Evolutionary conservation across 2,113 vertebrate species (phyloP), one percentile per base, ranked within the genome.

Genomic region (Forbesichthys agassizii): DNA sequence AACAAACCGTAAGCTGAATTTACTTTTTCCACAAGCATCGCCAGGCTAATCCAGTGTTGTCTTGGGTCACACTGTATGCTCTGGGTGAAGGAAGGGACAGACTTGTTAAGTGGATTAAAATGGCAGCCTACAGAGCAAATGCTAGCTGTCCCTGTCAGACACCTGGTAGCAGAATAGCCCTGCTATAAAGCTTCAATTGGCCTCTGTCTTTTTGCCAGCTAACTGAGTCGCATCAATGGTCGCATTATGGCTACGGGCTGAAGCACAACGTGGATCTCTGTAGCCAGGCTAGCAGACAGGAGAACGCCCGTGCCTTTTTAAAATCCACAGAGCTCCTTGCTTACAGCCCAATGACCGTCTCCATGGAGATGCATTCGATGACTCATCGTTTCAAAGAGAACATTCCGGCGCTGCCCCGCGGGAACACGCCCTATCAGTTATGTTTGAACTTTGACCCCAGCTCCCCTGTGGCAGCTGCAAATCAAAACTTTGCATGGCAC

Each of bases 321-420:
- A 27, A 77, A 61, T 27, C 59, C 57, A 33, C 65, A 65, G 60
- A 61, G 46, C 33, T 53, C 55, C 55, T 69, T 53, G 2, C 69
- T 72, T 75, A 70, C 75, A 74, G 67, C 66, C 51, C 70, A 7
- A 57, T 56, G 78, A 56, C 73, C 9, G 74, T 80, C 63, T 75
- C 85, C 58, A 69, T 48, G 20, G 84, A 33, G 54, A 74, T 71
- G 33, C 68, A 78, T 88, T 84, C 64, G 69, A 84, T 83, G 84
- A 89, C 57, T 88, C 83, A 84, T 84, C 57, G 77, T 72, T 88
- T 82, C 16, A 66, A 75, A 84, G 88, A 85, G 81, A 73, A 90
- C 89, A 88, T 86, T 89, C 87, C 83, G 64, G 57, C 64, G 16
- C 70, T 57, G 70, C 53, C 77, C 76, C 8, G 12, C 36, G 3